Evolutionary conservation across 2,888 invertebrate species (phyloP), one percentile per base, ranked within the genome.

Genomic region (Sericinus montela): DNA sequence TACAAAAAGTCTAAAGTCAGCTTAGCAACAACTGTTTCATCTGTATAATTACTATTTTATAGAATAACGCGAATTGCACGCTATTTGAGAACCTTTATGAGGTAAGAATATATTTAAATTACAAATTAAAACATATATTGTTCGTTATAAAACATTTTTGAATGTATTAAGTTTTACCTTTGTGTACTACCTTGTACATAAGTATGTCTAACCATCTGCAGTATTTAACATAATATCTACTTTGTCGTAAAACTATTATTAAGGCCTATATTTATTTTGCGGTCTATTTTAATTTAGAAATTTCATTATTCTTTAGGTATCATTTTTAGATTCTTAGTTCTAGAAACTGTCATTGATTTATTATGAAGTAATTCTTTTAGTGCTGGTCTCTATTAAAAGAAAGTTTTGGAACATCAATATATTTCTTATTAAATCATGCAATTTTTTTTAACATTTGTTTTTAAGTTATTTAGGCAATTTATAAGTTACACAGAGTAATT

Each of bases 21-120:
- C 87, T 81, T 87, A 86, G 87, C 85, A 87, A 87, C 87, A 87
- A 78, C 71, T 69, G 68, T 80, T 74, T 65, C 67, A 72, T 70
- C 67, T 63, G 55, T 74, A 68, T 62, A 73, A 67, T 69, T 72
- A 69, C 62, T 75, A 72, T 72, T 79, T 69, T 63, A 63, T 65
- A 64, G 69, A 65, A 70, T 69, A 70, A 67, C 62, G 55, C 55
- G 62, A 61, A 53, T 57, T 67, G 54, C 67, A 63, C 56, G 59
- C 58, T 63, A 62, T 56, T 63, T 67, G 60, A 70, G 76, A 80
- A 74, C 74, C 70, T 77, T 74, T 71, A 66, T 73, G 77, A 72
- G 76, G 86, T 86, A 57, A 78, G 81, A 74, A 39, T 56, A 51
- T 40, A 54, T 55, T 40, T 13, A 51, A 36, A 32, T 14, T 36